Base-by-base conservation (phyloP, 1,140 invertebrate species). In the Phocides pigmalion region DNA sequence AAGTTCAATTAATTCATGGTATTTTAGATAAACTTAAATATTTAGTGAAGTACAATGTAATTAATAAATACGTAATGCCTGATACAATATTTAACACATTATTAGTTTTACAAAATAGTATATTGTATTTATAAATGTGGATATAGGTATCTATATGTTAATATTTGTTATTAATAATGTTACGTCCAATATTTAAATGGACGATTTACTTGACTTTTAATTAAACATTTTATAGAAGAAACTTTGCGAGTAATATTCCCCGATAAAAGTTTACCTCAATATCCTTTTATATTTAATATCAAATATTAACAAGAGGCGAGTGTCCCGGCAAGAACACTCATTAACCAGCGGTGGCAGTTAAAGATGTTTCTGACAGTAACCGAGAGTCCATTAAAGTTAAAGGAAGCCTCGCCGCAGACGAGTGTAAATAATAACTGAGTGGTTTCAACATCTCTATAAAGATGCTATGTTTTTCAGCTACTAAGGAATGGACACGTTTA, bases 371-470 rank as follows among this genome's bases (percentile, higher is more conserved):
- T 72, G 79, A 79, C 75, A 78, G 73, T 75, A 72, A 75, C 68
- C 47, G 63, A 47, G 66, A 75, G 65, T 72, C 71, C 68, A 80
- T 81, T 83, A 73, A 79, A 80, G 70, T 83, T 78, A 72, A 72
- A 83, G 74, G 67, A 68, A 71, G 56, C 59, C 47, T 62, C 59
- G 49, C 64, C 46, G 59, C 62, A 67, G 70, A 74, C 69, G 56
- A 72, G 72, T 72, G 74, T 80, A 85, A 85, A 83, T 83, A 85
- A 85, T 81, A 82, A 79, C 79, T 75, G 68, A 74, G 76, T 61
- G 70, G 54, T 70, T 68, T 59, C 66, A 66, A 53, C 54, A 67
- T 46, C 32, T 51, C 50, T 62, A 62, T 46, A 54, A 20, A 39
- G 32, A 47, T 62, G 64, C 39, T 59, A 49, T 59, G 58, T 62